Conservation (phyloP, 1,140 invertebrate genomes). For the Diuraphis noxia region DNA sequence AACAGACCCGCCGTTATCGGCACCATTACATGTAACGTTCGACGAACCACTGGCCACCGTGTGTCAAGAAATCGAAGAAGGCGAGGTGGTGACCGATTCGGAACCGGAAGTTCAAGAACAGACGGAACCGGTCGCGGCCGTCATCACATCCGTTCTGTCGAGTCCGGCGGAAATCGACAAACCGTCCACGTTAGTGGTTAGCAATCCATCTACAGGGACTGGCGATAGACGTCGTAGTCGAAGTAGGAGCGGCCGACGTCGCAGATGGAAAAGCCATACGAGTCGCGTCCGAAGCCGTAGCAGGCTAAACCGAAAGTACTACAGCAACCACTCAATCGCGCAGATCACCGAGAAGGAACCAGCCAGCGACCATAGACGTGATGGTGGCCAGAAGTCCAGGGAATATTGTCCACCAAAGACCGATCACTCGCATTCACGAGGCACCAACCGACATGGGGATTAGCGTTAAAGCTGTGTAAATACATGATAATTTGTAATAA, state of each 20-base stretch:
- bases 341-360: not conserved
- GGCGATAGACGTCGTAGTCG: no score
- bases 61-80: not conserved
- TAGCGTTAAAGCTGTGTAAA: not conserved
- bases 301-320: not conserved
- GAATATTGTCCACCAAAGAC: no score
- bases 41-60: not conserved
- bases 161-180: not conserved
- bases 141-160: not conserved
- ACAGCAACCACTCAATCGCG: not conserved
- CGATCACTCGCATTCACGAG: not conserved
- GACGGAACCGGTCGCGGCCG: no score
- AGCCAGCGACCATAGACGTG: not conserved
- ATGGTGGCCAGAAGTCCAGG: not conserved
- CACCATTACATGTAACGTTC: not conserved
- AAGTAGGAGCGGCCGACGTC: not conserved
- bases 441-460: not conserved
- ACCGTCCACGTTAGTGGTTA: no score
- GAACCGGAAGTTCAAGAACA: no score
- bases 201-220: no score
- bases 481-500: no score
- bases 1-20: no score
- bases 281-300: not conserved
- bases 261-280: no score
- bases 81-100: fast-evolving